These are phyloP conservation scores for Apodemia duryi DNA, from an alignment of 2,888 invertebrate genomes.

Conservation along the genomic window DNA sequence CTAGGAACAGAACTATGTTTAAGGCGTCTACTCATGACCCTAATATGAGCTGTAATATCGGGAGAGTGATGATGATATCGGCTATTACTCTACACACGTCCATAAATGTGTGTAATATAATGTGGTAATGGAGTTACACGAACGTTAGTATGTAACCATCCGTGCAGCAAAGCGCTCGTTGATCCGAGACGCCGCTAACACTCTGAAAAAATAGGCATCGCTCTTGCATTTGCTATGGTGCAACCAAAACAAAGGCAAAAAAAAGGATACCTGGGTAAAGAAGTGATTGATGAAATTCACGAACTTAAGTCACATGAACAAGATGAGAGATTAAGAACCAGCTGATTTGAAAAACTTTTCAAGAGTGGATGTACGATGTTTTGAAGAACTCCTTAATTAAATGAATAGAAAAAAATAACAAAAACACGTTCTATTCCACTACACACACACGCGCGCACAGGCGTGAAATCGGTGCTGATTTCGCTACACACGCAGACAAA, in stretches of 20 bases:
- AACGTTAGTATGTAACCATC: slow-evolving; percentile 20
- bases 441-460: no score
- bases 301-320: slow-evolving; percentile 22
- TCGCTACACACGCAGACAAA: no score
- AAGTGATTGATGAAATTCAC: slow-evolving; percentile 19
- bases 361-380: slow-evolving; percentile 24
- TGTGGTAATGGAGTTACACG: no score
- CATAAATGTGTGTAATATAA: no score
- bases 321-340: slow-evolving; percentile 23
- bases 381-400: slow-evolving; percentile 15
- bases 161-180: slow-evolving; percentile 22
- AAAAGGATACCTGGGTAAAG: slow-evolving; percentile 15
- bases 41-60: no score
- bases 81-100: no score
- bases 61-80: no score
- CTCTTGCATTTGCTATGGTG: slow-evolving; percentile 3
- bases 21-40: no score
- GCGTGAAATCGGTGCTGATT: no score
- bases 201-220: slow-evolving; percentile 17
- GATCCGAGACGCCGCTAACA: slow-evolving; percentile 13
- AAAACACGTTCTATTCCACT: no score
- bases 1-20: no score
- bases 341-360: slow-evolving; percentile 25
- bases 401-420: no score
- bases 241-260: slow-evolving; percentile 14